phyloP scores from a whole-genome alignment of 2,797 vertebrate genomes.

The Pachyuromys duprasi region DNA sequence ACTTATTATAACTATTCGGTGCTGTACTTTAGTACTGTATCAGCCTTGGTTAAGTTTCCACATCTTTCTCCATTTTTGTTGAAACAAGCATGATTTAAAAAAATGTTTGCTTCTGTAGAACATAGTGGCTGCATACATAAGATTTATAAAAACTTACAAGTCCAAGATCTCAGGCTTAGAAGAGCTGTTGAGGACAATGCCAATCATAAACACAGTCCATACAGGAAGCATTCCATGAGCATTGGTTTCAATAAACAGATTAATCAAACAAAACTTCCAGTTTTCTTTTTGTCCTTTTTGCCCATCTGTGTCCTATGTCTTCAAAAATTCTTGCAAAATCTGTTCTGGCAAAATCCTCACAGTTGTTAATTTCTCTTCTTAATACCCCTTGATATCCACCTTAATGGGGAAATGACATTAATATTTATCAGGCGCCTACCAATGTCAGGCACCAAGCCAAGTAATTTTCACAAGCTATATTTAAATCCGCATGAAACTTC shows the following conservation, averaged over 20 bases:
- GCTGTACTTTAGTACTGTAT: neutral
- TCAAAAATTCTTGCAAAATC: conserved; percentile 27
- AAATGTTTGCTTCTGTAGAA: neutral
- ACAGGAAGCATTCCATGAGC: neutral
- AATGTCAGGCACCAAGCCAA: conserved; percentile 51
- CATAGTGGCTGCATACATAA: neutral
- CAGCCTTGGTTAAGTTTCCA: neutral
- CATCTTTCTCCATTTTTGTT: neutral
- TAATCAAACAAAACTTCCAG: neutral
- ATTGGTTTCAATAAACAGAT: neutral
- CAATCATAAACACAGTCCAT: neutral
- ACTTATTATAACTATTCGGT: neutral
- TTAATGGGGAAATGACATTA: conserved; percentile 44
- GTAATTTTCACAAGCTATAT: conserved; percentile 49
- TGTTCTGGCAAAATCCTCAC: conserved; percentile 22
- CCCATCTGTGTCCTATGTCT: neutral
- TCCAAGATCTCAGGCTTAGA: neutral
- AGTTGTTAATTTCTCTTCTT: conserved; percentile 27
- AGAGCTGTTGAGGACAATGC: neutral
- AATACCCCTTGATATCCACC: conserved; percentile 1
- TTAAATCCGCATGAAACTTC: conserved; percentile 55
- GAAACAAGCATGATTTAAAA: neutral
- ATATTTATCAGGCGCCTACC: conserved; percentile 61
- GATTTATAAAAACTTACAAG: neutral
- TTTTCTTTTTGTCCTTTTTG: neutral